phyloP scores from a whole-genome alignment of 2,797 vertebrate genomes.

The Acipenser oxyrinchus region DNA sequence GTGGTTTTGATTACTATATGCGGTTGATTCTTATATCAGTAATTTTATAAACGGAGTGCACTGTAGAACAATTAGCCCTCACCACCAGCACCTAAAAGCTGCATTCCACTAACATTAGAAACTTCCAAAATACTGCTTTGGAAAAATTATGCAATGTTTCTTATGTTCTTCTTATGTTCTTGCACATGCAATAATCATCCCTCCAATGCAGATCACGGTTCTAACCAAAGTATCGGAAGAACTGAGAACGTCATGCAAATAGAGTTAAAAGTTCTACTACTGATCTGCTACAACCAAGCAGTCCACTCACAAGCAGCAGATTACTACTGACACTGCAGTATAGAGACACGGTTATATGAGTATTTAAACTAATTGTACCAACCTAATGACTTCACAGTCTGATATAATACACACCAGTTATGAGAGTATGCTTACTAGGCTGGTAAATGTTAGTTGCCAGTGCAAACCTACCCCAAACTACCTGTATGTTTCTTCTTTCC shows the following conservation, averaged over 20 bases:
- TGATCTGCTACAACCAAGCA: background rate
- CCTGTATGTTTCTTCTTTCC: background rate
- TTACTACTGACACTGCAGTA: background rate
- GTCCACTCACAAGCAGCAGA: background rate
- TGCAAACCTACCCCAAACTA: slow-evolving; percentile 13
- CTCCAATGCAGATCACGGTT: background rate
- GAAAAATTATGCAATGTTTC: background rate
- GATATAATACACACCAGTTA: no score
- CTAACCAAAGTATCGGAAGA: slow-evolving; percentile 16
- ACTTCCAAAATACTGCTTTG: background rate
- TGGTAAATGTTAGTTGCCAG: no score
- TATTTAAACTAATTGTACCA: no score
- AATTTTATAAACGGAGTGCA: no score
- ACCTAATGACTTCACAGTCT: no score
- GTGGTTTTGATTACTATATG: no score
- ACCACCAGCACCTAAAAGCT: background rate
- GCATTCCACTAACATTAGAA: background rate
- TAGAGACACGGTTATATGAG: no score
- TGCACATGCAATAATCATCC: slow-evolving; percentile 17
- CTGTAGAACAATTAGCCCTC: no score
- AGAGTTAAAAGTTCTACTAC: slow-evolving; percentile 12
- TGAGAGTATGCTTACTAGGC: no score
- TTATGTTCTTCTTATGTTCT: background rate
- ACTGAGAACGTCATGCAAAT: slow-evolving; percentile 19
- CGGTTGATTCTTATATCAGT: no score